A percentile compares a stretch with the other conserved stretches of the same genome.
phyloP scores from a whole-genome alignment of 2,113 vertebrate genomes.

The Zosterops hypoxanthus region DNA sequence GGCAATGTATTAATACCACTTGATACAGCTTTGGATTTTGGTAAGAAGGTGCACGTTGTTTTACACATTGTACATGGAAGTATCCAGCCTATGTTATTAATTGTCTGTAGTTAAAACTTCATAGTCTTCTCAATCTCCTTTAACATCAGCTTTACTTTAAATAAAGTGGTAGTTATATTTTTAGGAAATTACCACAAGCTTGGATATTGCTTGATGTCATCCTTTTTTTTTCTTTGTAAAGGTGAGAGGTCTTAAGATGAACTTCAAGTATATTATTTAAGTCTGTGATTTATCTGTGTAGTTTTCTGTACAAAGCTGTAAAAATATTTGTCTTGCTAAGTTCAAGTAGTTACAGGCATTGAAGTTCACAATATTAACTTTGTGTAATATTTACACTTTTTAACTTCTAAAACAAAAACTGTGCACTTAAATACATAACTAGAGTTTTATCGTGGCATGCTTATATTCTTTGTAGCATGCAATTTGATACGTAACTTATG shows the following conservation, averaged over 20 bases:
- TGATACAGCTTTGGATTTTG: constrained; percentile 2
- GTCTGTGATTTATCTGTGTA: background rate
- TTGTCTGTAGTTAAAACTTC: background rate
- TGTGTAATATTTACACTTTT: background rate
- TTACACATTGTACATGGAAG: background rate
- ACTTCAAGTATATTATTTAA: background rate
- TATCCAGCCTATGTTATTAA: background rate
- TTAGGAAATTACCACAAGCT: background rate
- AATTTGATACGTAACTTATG: background rate
- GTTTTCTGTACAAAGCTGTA: background rate
- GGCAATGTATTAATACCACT: constrained; percentile 12
- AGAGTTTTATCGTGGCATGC: background rate
- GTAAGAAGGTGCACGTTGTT: background rate
- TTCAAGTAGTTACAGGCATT: background rate
- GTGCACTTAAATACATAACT: background rate
- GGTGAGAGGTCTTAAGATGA: background rate
- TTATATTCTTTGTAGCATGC: background rate
- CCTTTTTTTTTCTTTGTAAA: background rate
- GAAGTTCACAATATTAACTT: background rate
- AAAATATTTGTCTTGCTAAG: background rate
- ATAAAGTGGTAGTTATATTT: background rate
- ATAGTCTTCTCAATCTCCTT: background rate
- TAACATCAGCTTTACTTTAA: background rate
- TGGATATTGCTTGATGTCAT: background rate
- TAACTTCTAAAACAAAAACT: background rate